Evolutionary conservation across 35 echinoderm and acorn worm species (phyloP).

Genomic region (Hemicentrotus pulcherrimus): DNA sequence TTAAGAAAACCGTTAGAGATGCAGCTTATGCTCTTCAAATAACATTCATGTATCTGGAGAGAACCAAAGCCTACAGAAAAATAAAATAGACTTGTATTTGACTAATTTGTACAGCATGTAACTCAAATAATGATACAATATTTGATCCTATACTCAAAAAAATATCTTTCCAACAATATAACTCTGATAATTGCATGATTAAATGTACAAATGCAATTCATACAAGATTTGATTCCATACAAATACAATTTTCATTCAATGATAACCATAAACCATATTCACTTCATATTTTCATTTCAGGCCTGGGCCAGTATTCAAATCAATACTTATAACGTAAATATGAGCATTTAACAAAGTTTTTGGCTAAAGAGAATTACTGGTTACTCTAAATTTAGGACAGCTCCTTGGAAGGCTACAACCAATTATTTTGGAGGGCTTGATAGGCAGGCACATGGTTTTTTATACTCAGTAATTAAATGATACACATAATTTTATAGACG

Average conservation of each 20-base stretch:
- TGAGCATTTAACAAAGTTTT: no score
- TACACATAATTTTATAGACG: no score
- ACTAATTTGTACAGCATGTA: slow-evolving; percentile 11
- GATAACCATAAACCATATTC: not conserved
- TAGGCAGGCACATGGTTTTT: no score
- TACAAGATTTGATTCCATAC: not conserved
- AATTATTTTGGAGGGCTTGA: no score
- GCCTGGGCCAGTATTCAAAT: not conserved
- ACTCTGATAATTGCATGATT: slow-evolving; percentile 11
- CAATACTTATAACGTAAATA: no score
- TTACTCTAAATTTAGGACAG: no score
- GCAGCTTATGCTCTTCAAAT: not conserved
- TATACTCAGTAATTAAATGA: no score
- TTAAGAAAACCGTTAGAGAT: not conserved
- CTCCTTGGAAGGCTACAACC: no score
- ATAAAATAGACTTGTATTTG: not conserved
- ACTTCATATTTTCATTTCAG: not conserved
- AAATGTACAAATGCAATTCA: slow-evolving; percentile 19
- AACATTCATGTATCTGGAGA: not conserved
- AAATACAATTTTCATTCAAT: not conserved
- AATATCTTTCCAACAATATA: slow-evolving; percentile 9
- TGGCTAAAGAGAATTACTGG: no score
- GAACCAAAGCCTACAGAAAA: not conserved
- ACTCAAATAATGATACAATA: not conserved
- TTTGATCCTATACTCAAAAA: not conserved